Base-by-base conservation (phyloP, 2,888 invertebrate genomes). In the Trissonchulus latispiculum region DNA sequence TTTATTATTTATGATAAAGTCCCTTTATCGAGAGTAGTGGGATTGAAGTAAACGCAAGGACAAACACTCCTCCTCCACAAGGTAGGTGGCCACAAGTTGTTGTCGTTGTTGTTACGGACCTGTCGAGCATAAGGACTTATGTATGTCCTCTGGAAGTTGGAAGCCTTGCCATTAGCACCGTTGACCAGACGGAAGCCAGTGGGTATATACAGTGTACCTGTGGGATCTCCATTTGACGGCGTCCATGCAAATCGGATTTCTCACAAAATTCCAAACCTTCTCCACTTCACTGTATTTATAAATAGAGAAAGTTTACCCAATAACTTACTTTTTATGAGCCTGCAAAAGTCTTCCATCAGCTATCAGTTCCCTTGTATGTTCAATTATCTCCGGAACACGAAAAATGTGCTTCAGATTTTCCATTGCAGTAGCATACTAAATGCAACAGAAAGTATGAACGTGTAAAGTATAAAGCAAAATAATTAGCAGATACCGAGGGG, bases 381-480 rank as follows among this genome's bases (percentile, higher is more conserved):
- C 90, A 0, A 97, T 93, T 85, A 93, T 95, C 80, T 95, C 94
- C 15, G 95, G 95, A 0, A 97, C 95, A 66, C 94, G 95, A 81
- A 97, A 96, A 76, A 99, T 95, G 81, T 97, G 95, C 83, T 95
- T 96, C 36, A 99, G 86, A 83, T 99, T 99, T 82, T 99, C 96
- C 81, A 93, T 94, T 0, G 97, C 97, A 0, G 96, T 95, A 0
- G 94, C 95, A 84, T 95, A 94, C 84, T 87, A 77, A 29, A 71
- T 70, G 36, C 62, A 33, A 64, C 31, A 32, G 0, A 2, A 32
- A 8, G 35, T 18, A 18, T 35, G 0, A 74, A 18, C 23, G 32
- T 71, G 61, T 33, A 75, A 66, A 29, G 70, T 70, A 36, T 62
- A 71, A 72, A 76, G 73, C 31, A 70, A 74, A 18, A 71, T 76